Base-by-base conservation (phyloP, 2,113 vertebrate species). In the Centropristis striata region DNA sequence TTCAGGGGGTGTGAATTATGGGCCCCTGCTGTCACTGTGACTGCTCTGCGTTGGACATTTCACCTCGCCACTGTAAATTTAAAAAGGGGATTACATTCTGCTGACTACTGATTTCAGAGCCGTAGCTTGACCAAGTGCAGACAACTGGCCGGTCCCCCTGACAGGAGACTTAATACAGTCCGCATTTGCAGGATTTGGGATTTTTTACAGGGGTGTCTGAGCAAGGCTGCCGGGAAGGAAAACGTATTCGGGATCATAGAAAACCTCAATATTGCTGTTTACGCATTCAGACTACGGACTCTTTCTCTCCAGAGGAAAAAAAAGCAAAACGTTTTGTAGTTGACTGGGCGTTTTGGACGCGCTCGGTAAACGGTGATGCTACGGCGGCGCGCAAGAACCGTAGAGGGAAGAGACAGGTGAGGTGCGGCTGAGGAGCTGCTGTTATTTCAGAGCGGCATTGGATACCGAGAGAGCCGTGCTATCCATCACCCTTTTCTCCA, bases 331-430 rank as follows among this genome's bases (percentile, higher is more conserved):
- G 60, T 77, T 75, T 88, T 58, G 25, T 82, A 69, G 70, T 89
- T 80, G 70, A 72, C 61, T 85, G 76, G 84, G 87, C 89, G 89
- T 87, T 90, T 82, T 84, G 83, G 79, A 89, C 80, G 79, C 80
- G 79, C 75, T 86, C 66, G 41, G 47, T 72, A 81, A 81, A 84
- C 80, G 83, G 90, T 86, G 90, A 93, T 94, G 91, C 80, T 86
- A 81, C 92, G 80, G 86, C 80, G 86, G 80, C 88, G 84, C 90
- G 89, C 90, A 88, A 75, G 84, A 79, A 50, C 68, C 79, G 74
- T 71, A 78, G 85, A 90, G 84, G 78, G 87, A 86, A 87, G 84
- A 93, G 85, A 85, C 93, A 94, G 93, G 93, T 94, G 93, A 93
- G 93, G 89, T 84, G 88, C 91, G 91, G 93, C 90, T 84, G 83